A percentile compares a stretch with the other conserved stretches of the same genome.
These are phyloP conservation scores for Balaenoptera acutorostrata DNA, from an alignment of 2,113 vertebrate genomes.

Conservation along the genomic window DNA sequence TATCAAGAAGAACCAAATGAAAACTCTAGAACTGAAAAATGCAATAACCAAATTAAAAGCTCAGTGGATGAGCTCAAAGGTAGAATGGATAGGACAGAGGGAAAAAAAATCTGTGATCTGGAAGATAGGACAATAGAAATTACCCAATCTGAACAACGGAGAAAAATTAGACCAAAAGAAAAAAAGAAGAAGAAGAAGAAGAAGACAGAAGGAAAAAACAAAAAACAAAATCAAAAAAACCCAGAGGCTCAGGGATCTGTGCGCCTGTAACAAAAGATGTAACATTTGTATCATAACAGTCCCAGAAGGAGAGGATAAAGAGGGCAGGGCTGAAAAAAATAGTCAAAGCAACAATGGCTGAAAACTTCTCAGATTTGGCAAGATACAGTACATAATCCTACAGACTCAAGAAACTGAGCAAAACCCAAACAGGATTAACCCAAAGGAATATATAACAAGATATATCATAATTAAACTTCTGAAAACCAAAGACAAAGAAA, in stretches of 20 bases:
- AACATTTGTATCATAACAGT: not conserved
- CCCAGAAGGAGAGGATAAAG: not conserved
- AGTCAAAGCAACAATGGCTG: not conserved
- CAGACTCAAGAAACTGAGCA: not conserved
- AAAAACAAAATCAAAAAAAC: not conserved
- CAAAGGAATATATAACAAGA: not conserved
- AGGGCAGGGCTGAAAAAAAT: not conserved
- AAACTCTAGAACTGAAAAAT: slow-evolving; percentile 3
- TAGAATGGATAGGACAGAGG: not conserved
- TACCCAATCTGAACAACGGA: not conserved
- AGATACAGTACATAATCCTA: not conserved
- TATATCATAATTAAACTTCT: not conserved
- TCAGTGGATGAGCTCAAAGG: not conserved
- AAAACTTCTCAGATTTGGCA: not conserved
- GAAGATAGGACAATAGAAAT: not conserved
- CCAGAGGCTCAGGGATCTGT: not conserved
- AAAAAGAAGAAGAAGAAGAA: not conserved
- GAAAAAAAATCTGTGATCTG: not conserved
- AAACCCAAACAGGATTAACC: not conserved
- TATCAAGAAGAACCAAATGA: not conserved
- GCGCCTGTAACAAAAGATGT: not conserved
- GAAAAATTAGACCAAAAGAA: not conserved
- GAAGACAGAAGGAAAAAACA: too few relatives aligned
- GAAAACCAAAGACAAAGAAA: not conserved
- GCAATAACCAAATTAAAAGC: not conserved